Base-by-base conservation (phyloP, 2,888 invertebrate genomes). In the Crematogaster levior region DNA sequence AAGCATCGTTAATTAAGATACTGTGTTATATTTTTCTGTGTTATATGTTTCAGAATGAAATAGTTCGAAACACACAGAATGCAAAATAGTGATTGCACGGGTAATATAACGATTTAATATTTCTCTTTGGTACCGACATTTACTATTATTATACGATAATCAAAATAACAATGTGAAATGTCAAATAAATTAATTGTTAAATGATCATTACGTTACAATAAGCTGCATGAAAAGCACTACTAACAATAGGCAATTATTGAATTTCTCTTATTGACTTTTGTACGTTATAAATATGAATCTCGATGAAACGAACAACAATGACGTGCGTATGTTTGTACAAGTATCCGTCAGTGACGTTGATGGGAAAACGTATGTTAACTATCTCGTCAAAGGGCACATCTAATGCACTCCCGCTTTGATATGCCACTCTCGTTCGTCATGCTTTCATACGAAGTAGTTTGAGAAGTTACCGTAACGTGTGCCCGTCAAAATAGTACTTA, bases 371-470 rank as follows among this genome's bases (percentile, higher is more conserved):
- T 56, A 34, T 34, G 72, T 70, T 53, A 79, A 79, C 77, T 70
- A 56, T 37, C 56, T 43, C 56, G 56, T 70, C 77, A 70, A 79
- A 79, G 77, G 34, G 72, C 77, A n/a, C 72, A 65, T 70, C 72
- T 79, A 79, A 79, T 77, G 43, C 68, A 70, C 43, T 70, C 43
- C 12, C 4, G 43, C 70, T 79, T 79, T 79, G 43, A 79, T 56
- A 68, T 43, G 77, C 43, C 43, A 40, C 68, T 70, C 56, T 70
- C 43, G 43, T 68, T 77, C 40, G 53, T 43, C 43, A 34, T 70
- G 77, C 43, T 58, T 70, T 56, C 34, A 27, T 51, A 53, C 10
- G 21, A 46, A n/a, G n/a, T n/a, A n/a, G 56, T 70, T 70, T 34
- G 72, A 70, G 56, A 79, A 79, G 70, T 79, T 70, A 12, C 46